These are phyloP conservation scores for Eurystomus glaucurus DNA, from an alignment of 2,797 vertebrate genomes.

Conservation along the genomic window DNA sequence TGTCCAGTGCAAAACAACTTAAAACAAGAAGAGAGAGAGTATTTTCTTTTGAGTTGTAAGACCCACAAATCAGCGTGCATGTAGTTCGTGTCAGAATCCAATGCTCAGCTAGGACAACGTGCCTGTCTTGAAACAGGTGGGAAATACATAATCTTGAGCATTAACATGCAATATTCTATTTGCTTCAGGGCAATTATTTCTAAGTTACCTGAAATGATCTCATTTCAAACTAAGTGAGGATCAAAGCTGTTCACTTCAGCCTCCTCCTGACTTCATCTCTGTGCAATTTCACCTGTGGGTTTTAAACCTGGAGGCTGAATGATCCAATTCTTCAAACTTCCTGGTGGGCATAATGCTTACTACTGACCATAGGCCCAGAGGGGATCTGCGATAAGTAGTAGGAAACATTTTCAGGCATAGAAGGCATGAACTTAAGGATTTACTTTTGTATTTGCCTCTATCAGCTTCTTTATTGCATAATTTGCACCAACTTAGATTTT, in stretches of 20 bases:
- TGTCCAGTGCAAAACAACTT: background rate
- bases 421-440: background rate
- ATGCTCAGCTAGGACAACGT: background rate
- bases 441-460: background rate
- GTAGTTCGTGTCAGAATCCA: background rate
- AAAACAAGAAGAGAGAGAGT: background rate
- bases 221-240: background rate
- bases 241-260: background rate
- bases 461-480: background rate
- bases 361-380: background rate
- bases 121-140: background rate
- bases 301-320: background rate
- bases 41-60: background rate
- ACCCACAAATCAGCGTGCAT: rapidly evolving
- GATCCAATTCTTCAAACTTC: background rate
- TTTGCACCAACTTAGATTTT: background rate
- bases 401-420: background rate
- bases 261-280: background rate
- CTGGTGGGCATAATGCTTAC: background rate
- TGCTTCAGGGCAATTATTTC: background rate
- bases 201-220: background rate
- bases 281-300: background rate
- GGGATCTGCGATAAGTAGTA: background rate
- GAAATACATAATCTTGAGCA: background rate
- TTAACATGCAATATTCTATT: rapidly evolving